Evolutionary conservation across 2,888 invertebrate genomes (phyloP).

Genomic region (Mechanitis mazaeus): DNA sequence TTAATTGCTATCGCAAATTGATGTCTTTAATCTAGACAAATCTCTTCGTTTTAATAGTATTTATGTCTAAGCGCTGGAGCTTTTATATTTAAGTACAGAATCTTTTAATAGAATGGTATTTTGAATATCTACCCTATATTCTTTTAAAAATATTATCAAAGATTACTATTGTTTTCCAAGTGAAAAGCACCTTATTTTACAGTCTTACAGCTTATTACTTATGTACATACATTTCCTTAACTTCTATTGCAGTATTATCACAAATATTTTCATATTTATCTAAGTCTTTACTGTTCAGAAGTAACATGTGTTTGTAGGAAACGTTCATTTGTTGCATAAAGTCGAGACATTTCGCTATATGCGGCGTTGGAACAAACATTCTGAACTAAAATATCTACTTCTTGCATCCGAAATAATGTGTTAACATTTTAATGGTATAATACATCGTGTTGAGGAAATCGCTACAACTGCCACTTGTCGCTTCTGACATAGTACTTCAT

Average conservation of each 20-base stretch:
- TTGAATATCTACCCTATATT: too few species aligned
- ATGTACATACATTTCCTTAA: too few species aligned
- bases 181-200: too few species aligned
- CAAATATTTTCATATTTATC: background rate
- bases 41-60: conserved; percentile 23
- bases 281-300: background rate
- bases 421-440: background rate
- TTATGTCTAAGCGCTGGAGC: conserved; percentile 14
- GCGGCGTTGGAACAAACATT: conserved; percentile 3
- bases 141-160: too few species aligned
- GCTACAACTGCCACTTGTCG: background rate
- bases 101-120: background rate
- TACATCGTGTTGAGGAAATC: conserved; percentile 1
- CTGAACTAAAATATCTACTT: conserved; percentile 1
- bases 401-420: background rate
- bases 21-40: conserved; percentile 28
- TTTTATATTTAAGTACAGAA: background rate
- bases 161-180: too few species aligned
- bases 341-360: conserved; percentile 6
- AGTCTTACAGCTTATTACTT: too few species aligned
- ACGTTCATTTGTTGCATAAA: conserved; percentile 4
- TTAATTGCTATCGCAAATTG: conserved; percentile 29
- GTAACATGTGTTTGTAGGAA: conserved; percentile 3
- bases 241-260: background rate
- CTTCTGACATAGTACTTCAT: background rate